Evolutionary conservation across 2,113 vertebrate genomes (phyloP).

Genomic region (Orycteropus afer): DNA sequence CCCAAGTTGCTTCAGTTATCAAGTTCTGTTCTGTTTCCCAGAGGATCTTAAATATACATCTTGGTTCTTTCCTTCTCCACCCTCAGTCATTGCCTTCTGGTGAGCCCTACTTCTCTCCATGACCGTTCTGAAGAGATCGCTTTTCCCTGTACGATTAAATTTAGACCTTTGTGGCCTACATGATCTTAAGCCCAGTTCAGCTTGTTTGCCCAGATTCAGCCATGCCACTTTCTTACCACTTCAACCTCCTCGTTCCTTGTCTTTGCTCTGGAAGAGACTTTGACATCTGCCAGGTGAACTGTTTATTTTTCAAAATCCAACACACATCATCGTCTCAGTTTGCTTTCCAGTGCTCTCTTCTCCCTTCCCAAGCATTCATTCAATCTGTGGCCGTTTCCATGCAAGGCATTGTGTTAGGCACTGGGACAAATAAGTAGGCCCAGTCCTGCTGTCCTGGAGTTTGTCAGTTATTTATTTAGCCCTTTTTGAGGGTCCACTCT

Average conservation of each 20-base stretch:
- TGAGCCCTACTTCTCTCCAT: neutral
- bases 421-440: neutral
- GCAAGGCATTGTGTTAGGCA: neutral
- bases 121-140: neutral
- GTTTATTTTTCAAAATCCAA: neutral
- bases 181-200: neutral
- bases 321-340: neutral
- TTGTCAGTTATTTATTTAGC: neutral
- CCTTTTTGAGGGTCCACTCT: neutral
- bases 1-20: neutral
- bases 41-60: neutral
- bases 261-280: neutral
- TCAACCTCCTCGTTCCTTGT: neutral
- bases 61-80: neutral
- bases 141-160: neutral
- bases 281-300: neutral
- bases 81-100: neutral
- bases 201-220: neutral
- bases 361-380: neutral
- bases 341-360: slow-evolving; percentile 28
- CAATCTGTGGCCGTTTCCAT: neutral
- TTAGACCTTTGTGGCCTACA: neutral
- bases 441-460: neutral
- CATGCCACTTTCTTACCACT: neutral
- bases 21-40: neutral